Evolutionary conservation across 2,113 vertebrate genomes (phyloP).

Genomic region (Harpagus bidentatus): DNA sequence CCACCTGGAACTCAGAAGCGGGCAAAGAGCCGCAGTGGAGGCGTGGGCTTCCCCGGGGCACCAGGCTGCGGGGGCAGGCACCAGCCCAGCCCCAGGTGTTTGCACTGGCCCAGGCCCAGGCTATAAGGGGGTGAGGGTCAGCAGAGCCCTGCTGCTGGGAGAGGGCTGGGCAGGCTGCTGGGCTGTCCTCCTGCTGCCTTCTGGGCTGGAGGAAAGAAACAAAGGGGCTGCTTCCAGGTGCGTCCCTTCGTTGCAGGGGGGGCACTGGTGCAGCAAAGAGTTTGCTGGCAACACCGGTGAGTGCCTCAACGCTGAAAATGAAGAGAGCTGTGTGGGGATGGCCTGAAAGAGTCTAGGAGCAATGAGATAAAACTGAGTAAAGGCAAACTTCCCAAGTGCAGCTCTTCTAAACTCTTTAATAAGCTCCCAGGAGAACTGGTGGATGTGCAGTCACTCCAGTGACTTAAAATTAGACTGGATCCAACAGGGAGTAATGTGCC

Average conservation of each 20-base stretch:
- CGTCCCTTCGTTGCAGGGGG: fast-evolving
- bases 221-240: fast-evolving
- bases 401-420: constrained; percentile 3
- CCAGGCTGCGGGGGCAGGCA: background rate
- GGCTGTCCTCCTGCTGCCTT: too few relatives aligned
- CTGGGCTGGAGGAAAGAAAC: too few relatives aligned
- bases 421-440: background rate
- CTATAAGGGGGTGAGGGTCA: background rate
- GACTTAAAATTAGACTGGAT: constrained; percentile 17
- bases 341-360: background rate
- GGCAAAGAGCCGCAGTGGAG: background rate
- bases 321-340: background rate
- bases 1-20: fast-evolving
- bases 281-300: background rate
- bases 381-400: background rate
- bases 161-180: fast-evolving
- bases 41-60: fast-evolving
- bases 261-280: fast-evolving
- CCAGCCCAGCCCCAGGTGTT: background rate
- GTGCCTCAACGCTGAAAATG: background rate
- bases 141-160: too few relatives aligned
- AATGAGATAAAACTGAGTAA: background rate
- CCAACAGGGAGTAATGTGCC: background rate
- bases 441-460: background rate
- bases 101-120: background rate